Conservation (phyloP, 2,797 vertebrate species). For the Lacerta agilis region DNA sequence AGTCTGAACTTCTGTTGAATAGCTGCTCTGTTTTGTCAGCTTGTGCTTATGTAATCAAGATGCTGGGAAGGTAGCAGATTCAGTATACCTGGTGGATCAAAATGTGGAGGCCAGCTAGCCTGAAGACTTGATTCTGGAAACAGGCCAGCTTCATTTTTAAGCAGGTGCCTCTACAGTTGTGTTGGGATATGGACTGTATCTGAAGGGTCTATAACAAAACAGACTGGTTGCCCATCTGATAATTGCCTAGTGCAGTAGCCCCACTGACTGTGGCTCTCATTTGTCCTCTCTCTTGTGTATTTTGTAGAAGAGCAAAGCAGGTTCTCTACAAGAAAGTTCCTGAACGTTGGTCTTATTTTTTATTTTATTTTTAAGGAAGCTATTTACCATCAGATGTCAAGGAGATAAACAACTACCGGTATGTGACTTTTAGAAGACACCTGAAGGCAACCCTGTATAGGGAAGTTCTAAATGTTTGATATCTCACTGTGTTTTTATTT, state of each 20-base stretch:
- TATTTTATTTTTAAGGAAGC: background rate
- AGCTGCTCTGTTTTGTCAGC: conserved; percentile 53
- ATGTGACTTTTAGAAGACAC: too few relatives aligned
- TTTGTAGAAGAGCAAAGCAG: background rate
- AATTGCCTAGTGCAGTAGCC: background rate
- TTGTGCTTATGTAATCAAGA: conserved; percentile 59
- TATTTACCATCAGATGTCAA: background rate
- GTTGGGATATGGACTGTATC: background rate
- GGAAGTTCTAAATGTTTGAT: too few relatives aligned
- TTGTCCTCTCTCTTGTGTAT: background rate
- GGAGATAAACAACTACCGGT: too few relatives aligned
- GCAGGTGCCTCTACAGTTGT: background rate
- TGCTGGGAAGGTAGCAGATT: conserved; percentile 42
- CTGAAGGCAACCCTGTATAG: too few relatives aligned
- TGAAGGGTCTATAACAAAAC: background rate
- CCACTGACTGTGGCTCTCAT: background rate
- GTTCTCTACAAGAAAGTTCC: background rate
- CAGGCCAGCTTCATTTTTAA: background rate
- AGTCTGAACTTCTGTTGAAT: conserved; percentile 67
- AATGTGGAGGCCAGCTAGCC: background rate
- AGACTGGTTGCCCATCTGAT: background rate
- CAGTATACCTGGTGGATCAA: conserved; percentile 28
- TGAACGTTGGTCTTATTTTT: background rate
- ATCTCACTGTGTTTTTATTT: too few relatives aligned
- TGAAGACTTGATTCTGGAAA: conserved; percentile 10